Evolutionary conservation across 2,113 vertebrate genomes (phyloP), one percentile per base, ranked within the genome.

Genomic region (Synchiropus splendidus): DNA sequence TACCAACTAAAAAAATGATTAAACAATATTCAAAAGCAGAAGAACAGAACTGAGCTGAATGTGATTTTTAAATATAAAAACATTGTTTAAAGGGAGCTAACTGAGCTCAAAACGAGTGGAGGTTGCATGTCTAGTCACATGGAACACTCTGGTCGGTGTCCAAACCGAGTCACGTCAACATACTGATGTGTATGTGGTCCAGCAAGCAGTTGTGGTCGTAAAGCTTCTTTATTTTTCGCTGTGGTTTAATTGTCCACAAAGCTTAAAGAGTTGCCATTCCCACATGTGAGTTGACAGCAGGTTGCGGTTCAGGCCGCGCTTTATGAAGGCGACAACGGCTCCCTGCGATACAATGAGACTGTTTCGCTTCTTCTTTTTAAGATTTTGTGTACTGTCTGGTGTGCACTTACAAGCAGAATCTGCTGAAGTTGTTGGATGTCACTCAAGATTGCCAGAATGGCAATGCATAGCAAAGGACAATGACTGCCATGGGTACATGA

Each of bases 351-450:
- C 64, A 61, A 54, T 58, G 54, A 53, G 58, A 66, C 58, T 36
- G 42, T 65, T 72, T 47, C 47, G 37, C 53, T 38, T 52, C 57
- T 64, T 70, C 67, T 70, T 75, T 74, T 64, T 61, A 80, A 77
- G 74, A 77, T 51, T 64, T 56, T 51, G 45, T 42, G 45, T 57
- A 62, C 58, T 62, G 70, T 66, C 80, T 76, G 53, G 78, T 79
- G 72, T 61, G 62, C 51, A 77, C 74, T 80, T 80, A 74, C 44
- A 53, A 18, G 43, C 30, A 4, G 66, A 79, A 76, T 80, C 67
- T 77, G 78, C 76, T 83, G 76, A 80, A 80, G 61, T 76, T 72
- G 72, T 78, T 80, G 80, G 76, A 74, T 46, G 74, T 76, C 78
- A 75, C 75, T 79, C 79, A 80, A 82, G 70, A 65, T 51, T 2